Evolutionary conservation across 2,888 invertebrate genomes (phyloP), one percentile per base, ranked within the genome.

Genomic region (Tachina lurida): DNA sequence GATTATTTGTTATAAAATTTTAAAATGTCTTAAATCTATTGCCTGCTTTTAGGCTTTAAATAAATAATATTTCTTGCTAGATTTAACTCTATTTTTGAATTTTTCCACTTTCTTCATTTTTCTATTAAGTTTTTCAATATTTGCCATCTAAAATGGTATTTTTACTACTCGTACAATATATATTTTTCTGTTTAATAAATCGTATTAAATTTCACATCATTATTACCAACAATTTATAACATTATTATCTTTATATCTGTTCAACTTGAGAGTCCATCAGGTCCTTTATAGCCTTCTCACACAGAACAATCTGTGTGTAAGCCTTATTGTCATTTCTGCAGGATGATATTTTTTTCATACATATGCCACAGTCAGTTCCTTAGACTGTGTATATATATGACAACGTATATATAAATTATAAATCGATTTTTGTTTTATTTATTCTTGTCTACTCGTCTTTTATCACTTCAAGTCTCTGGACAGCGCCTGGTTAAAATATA

Each of bases 391-490:
- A n/a, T 49, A 49, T n/a, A 43, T 41, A 4, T 43, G 17, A 41
- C 13, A 17, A 10, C 2, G 15, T 49, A 63, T 74, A 79, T 58
- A 77, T 67, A 78, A 78, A 82, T 82, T 86, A 86, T 86, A 80
- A 86, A 86, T 83, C 86, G 86, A 86, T 86, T 86, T 86, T 76
- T 83, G 79, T 83, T 76, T 60, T 78, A 58, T 78, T 78, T 78
- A 62, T 65, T 84, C 54, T 71, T 68, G 56, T 68, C 67, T 67
- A 47, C 62, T 80, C 31, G 47, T 43, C 58, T 49, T 58, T 74
- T 56, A 62, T 68, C 74, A 75, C 68, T 78, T 58, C 15, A 78
- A 74, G 80, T 77, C 80, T 74, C 76, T 65, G 75, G 68, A 43
- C 76, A 73, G 65, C 45, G 76, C 31, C 19, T 47, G 19, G 2